These are phyloP conservation scores for Mola mola DNA, from an alignment of 2,113 vertebrate species.

Conservation along the genomic window DNA sequence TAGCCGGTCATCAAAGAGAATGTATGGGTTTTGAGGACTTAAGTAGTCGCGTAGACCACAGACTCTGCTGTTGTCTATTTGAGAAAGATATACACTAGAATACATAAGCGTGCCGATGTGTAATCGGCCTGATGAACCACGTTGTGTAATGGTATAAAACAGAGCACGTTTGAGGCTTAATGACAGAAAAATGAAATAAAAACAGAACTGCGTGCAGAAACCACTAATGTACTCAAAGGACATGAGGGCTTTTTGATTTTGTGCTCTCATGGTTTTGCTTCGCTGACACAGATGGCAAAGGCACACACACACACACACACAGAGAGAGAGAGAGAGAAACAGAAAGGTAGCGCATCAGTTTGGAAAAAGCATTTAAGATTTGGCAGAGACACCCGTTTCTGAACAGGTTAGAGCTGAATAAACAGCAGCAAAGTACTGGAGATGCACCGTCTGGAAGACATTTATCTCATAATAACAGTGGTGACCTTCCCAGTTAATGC, in stretches of 20 bases:
- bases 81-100: constrained; percentile 20
- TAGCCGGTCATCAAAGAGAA: constrained; percentile 36
- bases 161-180: constrained; percentile 25
- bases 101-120: constrained; percentile 51
- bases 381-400: constrained; percentile 4
- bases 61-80: constrained; percentile 26
- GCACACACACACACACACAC: neutral
- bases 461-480: constrained; percentile 6
- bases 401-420: neutral
- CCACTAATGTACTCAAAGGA: constrained; percentile 10
- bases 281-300: constrained; percentile 1
- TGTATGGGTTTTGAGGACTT: constrained; percentile 41
- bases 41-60: constrained; percentile 42
- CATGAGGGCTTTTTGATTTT: constrained; percentile 28
- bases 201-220: constrained; percentile 7
- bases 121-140: constrained; percentile 65
- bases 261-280: constrained; percentile 16
- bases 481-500: constrained; percentile 15
- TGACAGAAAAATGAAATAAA: constrained; percentile 4
- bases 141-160: constrained; percentile 44
- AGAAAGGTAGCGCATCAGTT: neutral
- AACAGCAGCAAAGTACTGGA: neutral
- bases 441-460: neutral
- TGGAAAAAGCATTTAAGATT: constrained; percentile 8
- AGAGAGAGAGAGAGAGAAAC: neutral